phyloP scores from a whole-genome alignment of 2,797 vertebrate genomes.

The Apogon talboti region DNA sequence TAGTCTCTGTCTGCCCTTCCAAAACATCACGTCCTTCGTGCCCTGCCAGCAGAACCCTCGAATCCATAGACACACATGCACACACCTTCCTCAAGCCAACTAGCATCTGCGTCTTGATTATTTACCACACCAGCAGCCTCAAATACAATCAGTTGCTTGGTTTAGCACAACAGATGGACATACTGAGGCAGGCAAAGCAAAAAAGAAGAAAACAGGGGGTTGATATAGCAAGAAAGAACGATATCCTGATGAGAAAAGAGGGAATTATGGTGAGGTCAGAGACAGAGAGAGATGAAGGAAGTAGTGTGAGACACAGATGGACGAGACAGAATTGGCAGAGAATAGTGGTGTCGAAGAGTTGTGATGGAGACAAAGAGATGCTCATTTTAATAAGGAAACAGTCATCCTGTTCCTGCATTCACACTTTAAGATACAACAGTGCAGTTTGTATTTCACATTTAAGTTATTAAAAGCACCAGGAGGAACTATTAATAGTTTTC shows the following conservation, averaged over 20 bases:
- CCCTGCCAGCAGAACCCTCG: background rate
- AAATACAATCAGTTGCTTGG: slow-evolving; percentile 61
- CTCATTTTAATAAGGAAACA: slow-evolving; percentile 42
- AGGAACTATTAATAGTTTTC: no score
- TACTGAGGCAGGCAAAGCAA: slow-evolving; percentile 38
- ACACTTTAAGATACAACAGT: no score
- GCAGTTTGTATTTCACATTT: no score
- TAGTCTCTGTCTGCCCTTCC: slow-evolving; percentile 19
- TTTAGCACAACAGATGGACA: slow-evolving; percentile 74
- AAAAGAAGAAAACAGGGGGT: slow-evolving; percentile 26
- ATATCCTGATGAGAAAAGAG: slow-evolving; percentile 25
- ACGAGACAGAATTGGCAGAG: slow-evolving; percentile 60
- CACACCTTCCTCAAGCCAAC: slow-evolving; percentile 19
- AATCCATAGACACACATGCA: slow-evolving; percentile 15
- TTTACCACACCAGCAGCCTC: slow-evolving; percentile 51
- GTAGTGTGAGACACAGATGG: slow-evolving; percentile 61
- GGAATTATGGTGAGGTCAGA: slow-evolving; percentile 46
- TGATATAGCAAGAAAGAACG: slow-evolving; percentile 28
- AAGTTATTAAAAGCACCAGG: no score
- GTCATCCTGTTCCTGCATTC: slow-evolving; percentile 16
- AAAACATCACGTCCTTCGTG: slow-evolving; percentile 15
- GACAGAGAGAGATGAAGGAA: slow-evolving; percentile 34
- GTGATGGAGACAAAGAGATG: slow-evolving; percentile 42
- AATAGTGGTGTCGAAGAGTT: slow-evolving; percentile 42
- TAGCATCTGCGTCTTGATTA: slow-evolving; percentile 31